These are phyloP conservation scores for Melanotaenia parkinsoni DNA, from an alignment of 2,797 vertebrate genomes.

Conservation along the genomic window DNA sequence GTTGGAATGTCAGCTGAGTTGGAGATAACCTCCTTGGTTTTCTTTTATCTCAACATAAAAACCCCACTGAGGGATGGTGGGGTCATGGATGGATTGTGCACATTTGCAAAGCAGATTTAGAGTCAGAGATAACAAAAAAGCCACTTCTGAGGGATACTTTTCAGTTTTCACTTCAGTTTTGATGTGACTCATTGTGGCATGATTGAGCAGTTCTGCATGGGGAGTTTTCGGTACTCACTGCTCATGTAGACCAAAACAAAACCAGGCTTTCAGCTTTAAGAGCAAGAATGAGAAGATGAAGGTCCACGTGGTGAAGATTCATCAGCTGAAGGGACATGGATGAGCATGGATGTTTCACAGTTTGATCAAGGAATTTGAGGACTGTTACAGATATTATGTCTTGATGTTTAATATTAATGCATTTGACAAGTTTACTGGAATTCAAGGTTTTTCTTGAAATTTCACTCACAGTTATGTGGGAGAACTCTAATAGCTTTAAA, in stretches of 20 bases:
- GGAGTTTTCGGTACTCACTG: neutral
- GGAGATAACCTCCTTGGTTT: conserved; percentile 67
- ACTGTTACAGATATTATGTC: conserved; percentile 24
- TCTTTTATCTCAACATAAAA: conserved; percentile 70
- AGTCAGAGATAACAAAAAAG: conserved; percentile 36
- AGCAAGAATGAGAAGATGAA: conserved; percentile 46
- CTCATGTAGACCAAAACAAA: neutral
- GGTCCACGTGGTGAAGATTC: conserved; percentile 59
- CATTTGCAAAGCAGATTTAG: conserved; percentile 55
- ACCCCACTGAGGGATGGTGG: conserved; percentile 33
- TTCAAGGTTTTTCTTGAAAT: conserved; percentile 6
- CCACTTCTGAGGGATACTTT: conserved; percentile 48
- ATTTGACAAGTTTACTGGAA: conserved; percentile 37
- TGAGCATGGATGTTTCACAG: conserved; percentile 36
- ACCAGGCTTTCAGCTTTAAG: neutral
- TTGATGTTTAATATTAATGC: conserved; percentile 43
- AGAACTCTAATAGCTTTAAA: neutral
- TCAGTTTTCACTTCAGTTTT: conserved; percentile 35
- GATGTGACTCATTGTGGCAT: conserved; percentile 25
- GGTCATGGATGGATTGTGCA: conserved; percentile 48
- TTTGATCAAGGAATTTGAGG: conserved; percentile 46
- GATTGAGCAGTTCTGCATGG: conserved; percentile 24
- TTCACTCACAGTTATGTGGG: neutral
- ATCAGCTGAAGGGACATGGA: conserved; percentile 56
- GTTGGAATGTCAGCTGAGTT: conserved; percentile 72